These are phyloP conservation scores for Gopherus flavomarginatus DNA, from an alignment of 2,113 vertebrate genomes.

Conservation along the genomic window DNA sequence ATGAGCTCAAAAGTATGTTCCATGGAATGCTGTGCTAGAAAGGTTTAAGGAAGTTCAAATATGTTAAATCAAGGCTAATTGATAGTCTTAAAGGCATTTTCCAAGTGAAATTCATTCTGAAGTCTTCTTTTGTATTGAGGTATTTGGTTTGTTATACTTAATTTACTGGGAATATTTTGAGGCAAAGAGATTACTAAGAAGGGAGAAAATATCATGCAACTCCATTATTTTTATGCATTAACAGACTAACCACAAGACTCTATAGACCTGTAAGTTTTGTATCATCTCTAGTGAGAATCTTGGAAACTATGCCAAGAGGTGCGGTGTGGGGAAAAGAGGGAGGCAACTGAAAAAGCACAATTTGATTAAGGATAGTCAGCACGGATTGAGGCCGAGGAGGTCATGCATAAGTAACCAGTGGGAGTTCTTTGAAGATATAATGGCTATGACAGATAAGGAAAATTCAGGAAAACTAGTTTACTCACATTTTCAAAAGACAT, in stretches of 20 bases:
- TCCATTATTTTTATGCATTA: background rate
- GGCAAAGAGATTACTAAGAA: background rate
- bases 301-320: background rate
- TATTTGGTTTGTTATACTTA: background rate
- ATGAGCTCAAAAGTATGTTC: background rate
- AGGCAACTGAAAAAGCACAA: background rate
- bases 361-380: background rate
- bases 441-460: background rate
- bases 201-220: background rate
- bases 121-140: background rate
- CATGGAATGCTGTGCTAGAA: background rate
- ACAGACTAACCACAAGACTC: background rate
- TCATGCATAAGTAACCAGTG: background rate
- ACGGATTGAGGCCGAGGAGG: background rate
- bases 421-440: slow-evolving; percentile 1
- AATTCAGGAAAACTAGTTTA: background rate
- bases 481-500: slow-evolving; percentile 7
- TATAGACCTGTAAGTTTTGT: background rate
- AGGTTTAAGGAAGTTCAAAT: background rate
- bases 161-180: background rate
- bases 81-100: background rate
- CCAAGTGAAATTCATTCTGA: accelerated
- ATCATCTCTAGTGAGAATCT: background rate
- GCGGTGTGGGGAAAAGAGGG: background rate
- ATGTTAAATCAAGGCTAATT: background rate